Evolutionary conservation across 2,888 invertebrate species (phyloP).

Genomic region (Dascillus cervinus): DNA sequence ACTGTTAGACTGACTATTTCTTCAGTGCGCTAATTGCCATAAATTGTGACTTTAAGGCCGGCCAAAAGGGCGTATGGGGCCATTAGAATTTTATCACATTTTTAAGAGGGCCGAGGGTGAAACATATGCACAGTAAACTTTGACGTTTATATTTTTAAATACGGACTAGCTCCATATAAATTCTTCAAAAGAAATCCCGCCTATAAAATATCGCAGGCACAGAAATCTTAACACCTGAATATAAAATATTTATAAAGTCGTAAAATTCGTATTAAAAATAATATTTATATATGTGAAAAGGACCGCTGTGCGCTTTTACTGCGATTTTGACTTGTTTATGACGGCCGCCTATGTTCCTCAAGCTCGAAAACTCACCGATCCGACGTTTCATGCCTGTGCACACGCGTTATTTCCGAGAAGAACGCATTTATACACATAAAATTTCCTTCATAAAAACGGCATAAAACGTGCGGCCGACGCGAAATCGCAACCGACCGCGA

Average conservation of each 20-base stretch:
- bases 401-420: no score
- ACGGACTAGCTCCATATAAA: slow-evolving; percentile 17
- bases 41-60: no score
- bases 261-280: slow-evolving; percentile 46
- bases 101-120: no score
- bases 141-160: slow-evolving; percentile 39
- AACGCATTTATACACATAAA: no score
- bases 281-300: slow-evolving; percentile 45
- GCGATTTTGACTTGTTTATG: slow-evolving; percentile 42
- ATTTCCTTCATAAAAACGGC: no score
- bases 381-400: no score
- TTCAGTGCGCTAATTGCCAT: no score
- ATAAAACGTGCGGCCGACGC: no score
- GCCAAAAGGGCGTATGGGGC: no score
- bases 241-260: slow-evolving; percentile 45
- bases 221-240: slow-evolving; percentile 44
- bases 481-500: no score
- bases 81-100: no score
- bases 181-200: slow-evolving; percentile 27
- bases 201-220: slow-evolving; percentile 30
- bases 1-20: no score
- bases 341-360: slow-evolving; percentile 28
- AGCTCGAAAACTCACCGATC: slow-evolving; percentile 7
- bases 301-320: slow-evolving; percentile 39
- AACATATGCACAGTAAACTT: slow-evolving; percentile 27